Percentiles rank a stretch among this genome's conserved stretches.
phyloP scores from a whole-genome alignment of 2,797 vertebrate genomes.

The Amazona finschi region DNA sequence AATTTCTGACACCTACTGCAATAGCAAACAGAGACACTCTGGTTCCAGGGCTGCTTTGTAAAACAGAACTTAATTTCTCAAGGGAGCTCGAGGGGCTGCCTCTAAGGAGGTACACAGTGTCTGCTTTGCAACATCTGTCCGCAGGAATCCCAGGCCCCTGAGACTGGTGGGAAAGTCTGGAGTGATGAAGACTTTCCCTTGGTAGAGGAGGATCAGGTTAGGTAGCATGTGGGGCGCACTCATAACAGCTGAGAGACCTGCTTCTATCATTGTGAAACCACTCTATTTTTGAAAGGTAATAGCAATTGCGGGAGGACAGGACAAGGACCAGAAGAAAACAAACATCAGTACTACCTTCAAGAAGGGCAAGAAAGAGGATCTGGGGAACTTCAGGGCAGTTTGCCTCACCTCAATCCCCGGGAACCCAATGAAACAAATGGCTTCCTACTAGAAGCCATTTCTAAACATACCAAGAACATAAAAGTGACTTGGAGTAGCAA shows the following conservation, averaged over 20 bases:
- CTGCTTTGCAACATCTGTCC: background rate
- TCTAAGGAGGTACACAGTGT: background rate
- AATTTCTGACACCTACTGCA: background rate
- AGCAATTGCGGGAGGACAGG: background rate
- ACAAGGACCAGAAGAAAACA: background rate
- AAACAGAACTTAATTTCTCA: background rate
- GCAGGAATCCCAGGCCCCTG: background rate
- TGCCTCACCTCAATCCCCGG: background rate
- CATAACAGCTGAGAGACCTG: background rate
- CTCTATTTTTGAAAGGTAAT: background rate
- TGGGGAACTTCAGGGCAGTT: background rate
- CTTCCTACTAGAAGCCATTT: background rate
- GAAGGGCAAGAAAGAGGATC: background rate
- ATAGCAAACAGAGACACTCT: background rate
- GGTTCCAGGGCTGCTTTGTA: background rate
- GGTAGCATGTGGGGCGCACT: background rate
- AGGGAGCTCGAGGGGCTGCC: background rate
- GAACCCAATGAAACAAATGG: background rate
- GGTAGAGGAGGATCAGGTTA: background rate
- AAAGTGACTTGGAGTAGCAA: background rate
- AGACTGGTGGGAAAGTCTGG: background rate
- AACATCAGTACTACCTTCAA: background rate
- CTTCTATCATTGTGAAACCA: background rate
- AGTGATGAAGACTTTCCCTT: background rate
- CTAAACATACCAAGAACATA: background rate